Evolutionary conservation across 2,888 invertebrate genomes (phyloP), one percentile per base, ranked within the genome.

Genomic region (Orthosia gracilis): DNA sequence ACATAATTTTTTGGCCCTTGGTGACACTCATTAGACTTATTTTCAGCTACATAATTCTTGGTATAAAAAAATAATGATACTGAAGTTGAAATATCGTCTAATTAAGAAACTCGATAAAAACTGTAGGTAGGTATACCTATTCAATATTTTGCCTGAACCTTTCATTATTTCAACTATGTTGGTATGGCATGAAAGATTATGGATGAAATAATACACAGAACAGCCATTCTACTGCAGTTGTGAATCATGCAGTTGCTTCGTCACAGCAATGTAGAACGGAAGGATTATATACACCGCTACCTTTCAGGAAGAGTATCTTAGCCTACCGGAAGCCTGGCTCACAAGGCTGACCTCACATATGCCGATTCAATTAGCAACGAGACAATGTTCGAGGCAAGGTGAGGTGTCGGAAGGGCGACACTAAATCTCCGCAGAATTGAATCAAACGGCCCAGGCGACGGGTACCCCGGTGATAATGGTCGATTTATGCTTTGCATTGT

Each of bases 371-470:
- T 84, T 85, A 81, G 69, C 65, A 65, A 64, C 68, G 73, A 83
- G 80, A 70, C 72, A 76, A 62, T 80, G 81, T 76, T 71, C 73
- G 70, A 75, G 80, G 78, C 65, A 78, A 80, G 69, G 81, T 78
- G 85, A 88, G 84, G 83, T 84, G 82, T 84, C 78, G 84, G 87
- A 86, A 87, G 84, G 88, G 87, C 75, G 82, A 82, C 84, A 84
- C 89, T 94, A 94, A 93, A 93, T 94, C 88, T 85, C 84, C 75
- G 74, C 86, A 89, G 89, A 95, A 95, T 95, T 94, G 95, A 95
- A 95, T 95, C 91, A 92, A 95, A 95, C 92, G 91, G 93, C 89
- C 86, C 90, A 90, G 92, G 81, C 88, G 94, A 92, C 94, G 91
- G 92, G 85, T 58, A 52, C 74, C 74, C 89, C 84, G 81, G 89